Evolutionary conservation across 92 coral and sea anemone genomes (phyloP), one percentile per base, ranked within the genome.

Genomic region (Palythoa grandis): DNA sequence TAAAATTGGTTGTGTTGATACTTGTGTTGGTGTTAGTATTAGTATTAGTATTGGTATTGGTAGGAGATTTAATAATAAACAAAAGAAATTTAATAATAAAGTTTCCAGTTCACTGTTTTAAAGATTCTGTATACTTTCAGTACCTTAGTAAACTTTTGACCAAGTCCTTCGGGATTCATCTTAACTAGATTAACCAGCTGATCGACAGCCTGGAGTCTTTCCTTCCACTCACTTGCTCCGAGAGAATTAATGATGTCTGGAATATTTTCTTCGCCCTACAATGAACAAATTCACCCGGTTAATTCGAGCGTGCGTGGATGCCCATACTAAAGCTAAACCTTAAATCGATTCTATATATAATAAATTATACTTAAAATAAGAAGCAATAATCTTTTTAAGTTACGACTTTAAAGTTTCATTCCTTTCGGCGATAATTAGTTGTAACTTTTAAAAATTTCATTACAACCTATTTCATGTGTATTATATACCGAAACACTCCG

Each of bases 131-230:
- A 5, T 29, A 24, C 72, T 19, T 66, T 20, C 61, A 13, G 14
- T 92, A 96, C 98, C 98, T 96, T 96, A 16, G 98, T 93, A 79
- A 94, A 88, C 86, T 96, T 96, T 10, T 92, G 79, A 25, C 96
- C 98, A 53, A 94, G 67, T 17, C 98, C 93, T 25, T 91, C 88
- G 4, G 94, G 92, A 60, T 95, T 95, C 72, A 92, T 83, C 83
- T 92, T 89, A 16, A 93, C 92, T 65, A 96, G 76, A 12, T 88
- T 88, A 47, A 91, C 95, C 88, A 96, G 85, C 79, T 88, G 91
- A 82, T 96, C 99, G 79, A 96, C 88, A 22, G 97, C 99, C 73
- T 90, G 95, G 71, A 92, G 94, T 52, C 99, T 91, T 67, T 96
- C 99, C 74, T 93, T 95, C 99, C 99, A 96, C 23, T 94, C 98